Base-by-base conservation (phyloP, 2,888 invertebrate genomes). In the Sphaerophoria rueppellii region DNA sequence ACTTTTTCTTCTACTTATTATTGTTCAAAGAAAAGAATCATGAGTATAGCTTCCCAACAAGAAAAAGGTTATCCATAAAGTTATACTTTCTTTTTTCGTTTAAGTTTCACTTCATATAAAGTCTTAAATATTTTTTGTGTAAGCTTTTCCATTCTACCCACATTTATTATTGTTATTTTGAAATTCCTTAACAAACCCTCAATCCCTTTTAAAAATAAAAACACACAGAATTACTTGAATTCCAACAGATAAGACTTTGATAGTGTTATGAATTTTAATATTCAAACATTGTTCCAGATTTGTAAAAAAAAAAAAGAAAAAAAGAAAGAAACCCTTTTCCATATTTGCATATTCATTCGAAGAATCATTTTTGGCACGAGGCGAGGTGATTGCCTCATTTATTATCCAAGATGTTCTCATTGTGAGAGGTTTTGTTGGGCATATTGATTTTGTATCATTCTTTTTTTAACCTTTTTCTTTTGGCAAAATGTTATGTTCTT, bases 231-330 rank as follows among this genome's bases (percentile, higher is more conserved):
- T 40, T 40, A 43, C 43, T 60, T 65, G 65, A 34, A 50, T 65
- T 50, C 16, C 35, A 50, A 50, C 50, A 50, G 65, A 65, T 65
- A 65, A 65, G 65, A 65, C 35, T 35, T 50, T 65, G 65, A 65
- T 65, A 65, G 65, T 65, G 65, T 65, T 65, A 50, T 65, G 48
- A 65, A 65, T 65, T 50, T 65, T 65, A 65, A 65, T 65, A 65
- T 50, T 35, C 50, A 50, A 65, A 6, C 35, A 65, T 50, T 65
- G 50, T 16, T 65, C 65, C 50, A 65, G 65, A 50, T 65, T 65
- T 65, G 65, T 65, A 37, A 50, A 65, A 24, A 24, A 24, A 24
- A 24, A 24, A 24, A 2, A 24, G n/a, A 24, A 2, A 24, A 24
- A 24, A 65, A 48, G 50, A 16, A 50, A 37, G 50, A 37, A 65